Percentiles rank a stretch among this genome's conserved stretches.
Evolutionary conservation across 2,113 vertebrate genomes (phyloP).

Genomic region (Spheniscus mendiculus): DNA sequence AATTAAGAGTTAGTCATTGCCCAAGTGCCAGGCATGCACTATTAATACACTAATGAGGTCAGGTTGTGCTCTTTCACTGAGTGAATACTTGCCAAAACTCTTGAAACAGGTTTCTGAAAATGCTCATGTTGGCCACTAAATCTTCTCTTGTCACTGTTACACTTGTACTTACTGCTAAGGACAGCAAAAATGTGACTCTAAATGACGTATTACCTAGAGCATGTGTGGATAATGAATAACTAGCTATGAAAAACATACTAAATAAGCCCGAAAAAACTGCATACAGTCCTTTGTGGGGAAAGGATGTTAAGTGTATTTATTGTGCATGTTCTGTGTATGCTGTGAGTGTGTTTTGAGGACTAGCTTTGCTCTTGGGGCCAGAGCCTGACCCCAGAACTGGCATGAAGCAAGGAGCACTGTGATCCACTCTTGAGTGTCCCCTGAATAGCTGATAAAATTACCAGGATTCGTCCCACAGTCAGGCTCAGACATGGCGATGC

Average conservation of each 20-base stretch:
- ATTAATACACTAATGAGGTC: conserved; percentile 52
- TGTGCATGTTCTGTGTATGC: rapidly evolving
- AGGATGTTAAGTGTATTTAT: rapidly evolving
- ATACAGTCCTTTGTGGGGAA: not conserved
- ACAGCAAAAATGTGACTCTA: rapidly evolving
- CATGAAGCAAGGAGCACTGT: not conserved
- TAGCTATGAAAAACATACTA: not conserved
- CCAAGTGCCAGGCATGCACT: not conserved
- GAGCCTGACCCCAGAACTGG: not conserved
- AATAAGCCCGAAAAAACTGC: not conserved
- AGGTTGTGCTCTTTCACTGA: not conserved
- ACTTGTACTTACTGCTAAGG: not conserved
- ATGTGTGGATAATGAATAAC: not conserved
- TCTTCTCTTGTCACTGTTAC: not conserved
- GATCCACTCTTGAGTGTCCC: no score
- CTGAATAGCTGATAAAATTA: not conserved
- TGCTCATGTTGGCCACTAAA: not conserved
- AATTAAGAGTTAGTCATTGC: conserved; percentile 14
- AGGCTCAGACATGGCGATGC: not conserved
- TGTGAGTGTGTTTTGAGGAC: not conserved
- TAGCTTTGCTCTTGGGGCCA: not conserved
- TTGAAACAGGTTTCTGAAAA: conserved; percentile 1
- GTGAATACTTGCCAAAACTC: conserved; percentile 29
- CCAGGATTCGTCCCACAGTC: not conserved
- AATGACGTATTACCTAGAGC: not conserved